Evolutionary conservation across 1,140 invertebrate species (phyloP).

Genomic region (Drosophila nikananu): DNA sequence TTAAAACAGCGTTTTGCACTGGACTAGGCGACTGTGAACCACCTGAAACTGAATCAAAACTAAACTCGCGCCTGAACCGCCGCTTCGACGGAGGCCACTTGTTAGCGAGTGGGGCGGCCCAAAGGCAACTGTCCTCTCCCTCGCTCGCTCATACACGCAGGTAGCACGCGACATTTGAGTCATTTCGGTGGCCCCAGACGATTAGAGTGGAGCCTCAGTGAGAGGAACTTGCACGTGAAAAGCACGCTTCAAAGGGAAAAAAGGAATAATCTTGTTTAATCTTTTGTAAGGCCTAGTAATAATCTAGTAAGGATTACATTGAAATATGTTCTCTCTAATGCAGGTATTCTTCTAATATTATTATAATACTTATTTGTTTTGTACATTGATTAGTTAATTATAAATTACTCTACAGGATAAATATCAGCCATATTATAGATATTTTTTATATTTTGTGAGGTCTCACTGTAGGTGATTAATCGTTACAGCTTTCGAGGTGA

Average conservation of each 20-base stretch:
- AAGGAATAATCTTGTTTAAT: too few relatives aligned
- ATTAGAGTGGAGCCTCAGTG: not conserved
- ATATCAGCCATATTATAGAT: too few relatives aligned
- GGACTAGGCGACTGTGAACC: conserved; percentile 43
- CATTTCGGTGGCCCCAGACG: conserved; percentile 30
- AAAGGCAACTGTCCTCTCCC: conserved; percentile 55
- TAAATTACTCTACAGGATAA: too few relatives aligned
- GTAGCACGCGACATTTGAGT: conserved; percentile 66
- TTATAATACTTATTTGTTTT: too few relatives aligned
- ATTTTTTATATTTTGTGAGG: too few relatives aligned
- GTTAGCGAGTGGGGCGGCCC: conserved; percentile 52
- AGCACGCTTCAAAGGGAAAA: too few relatives aligned
- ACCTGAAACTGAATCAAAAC: conserved; percentile 70
- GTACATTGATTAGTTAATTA: too few relatives aligned
- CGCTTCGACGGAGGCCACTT: conserved; percentile 62
- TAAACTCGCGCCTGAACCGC: conserved; percentile 45
- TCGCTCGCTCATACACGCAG: conserved; percentile 6
- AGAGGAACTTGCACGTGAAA: not conserved
- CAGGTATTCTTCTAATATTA: too few relatives aligned
- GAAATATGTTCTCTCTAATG: too few relatives aligned
- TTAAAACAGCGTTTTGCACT: conserved; percentile 26
- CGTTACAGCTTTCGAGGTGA: conserved; percentile 57
- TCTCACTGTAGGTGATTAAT: conserved; percentile 47
- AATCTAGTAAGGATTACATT: too few relatives aligned
- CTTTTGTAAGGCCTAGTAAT: too few relatives aligned